Base-by-base conservation (phyloP, 2,797 vertebrate genomes). In the Melanotaenia parkinsoni region DNA sequence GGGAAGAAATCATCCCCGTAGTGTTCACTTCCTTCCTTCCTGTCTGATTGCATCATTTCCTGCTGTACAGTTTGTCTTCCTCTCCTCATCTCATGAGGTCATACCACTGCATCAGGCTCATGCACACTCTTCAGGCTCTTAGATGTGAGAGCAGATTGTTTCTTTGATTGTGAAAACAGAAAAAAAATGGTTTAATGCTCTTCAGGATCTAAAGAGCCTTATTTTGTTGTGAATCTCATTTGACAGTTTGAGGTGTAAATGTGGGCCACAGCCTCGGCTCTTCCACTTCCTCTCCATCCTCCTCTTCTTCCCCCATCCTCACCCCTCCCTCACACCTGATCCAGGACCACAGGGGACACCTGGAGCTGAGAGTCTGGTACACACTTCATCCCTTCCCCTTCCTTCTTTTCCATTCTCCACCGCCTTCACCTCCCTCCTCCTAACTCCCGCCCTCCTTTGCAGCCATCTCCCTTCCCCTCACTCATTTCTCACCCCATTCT, bases 181-280 rank as follows among this genome's bases (percentile, higher is more conserved):
- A 20, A 47, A 18, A 45, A 7, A 45, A 45, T 26, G 47, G 75
- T 82, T 80, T 71, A 74, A 67, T 67, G 38, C 38, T n/a, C 47
- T 20, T 67, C 73, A 38, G 35, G 30, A 24, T 65, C 59, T 58
- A 30, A 63, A 67, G 73, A 81, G 63, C 70, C 72, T 89, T 77
- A 84, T 79, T 76, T 45, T 91, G 76, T 83, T 91, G 86, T 96
- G 76, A 95, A 90, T 97, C 95, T 97, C 80, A 83, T 96, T 96
- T 95, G 96, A 96, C 96, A 97, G 96, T 97, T 97, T 96, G 96
- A 96, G 94, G 90, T 96, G 92, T 94, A 94, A 92, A 80, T 72
- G 93, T 73, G 90, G 90, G 91, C 93, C 85, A 91, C 89, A 94
- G 62, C 67, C 74, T 87, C 12, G 54, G 86, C 90, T 77, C 74